These are phyloP conservation scores for Actinemys pallida DNA, from an alignment of 2,113 vertebrate genomes.

Conservation along the genomic window DNA sequence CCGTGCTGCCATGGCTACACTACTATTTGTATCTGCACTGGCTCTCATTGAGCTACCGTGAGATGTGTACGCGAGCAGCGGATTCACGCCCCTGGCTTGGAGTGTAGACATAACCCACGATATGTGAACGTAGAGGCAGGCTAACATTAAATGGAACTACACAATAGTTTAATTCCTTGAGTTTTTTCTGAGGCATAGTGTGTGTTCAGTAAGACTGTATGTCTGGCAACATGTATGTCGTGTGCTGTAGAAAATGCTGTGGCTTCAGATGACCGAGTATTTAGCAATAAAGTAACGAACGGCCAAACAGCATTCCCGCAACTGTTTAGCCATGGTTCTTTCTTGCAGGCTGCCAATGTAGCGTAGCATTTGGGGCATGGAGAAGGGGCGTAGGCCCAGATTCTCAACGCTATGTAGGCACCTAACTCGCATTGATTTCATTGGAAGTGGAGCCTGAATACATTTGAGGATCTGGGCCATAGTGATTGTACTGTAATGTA, in stretches of 20 bases:
- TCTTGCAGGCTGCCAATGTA: background rate
- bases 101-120: too few species aligned
- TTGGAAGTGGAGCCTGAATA: too few species aligned
- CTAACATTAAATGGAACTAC: background rate
- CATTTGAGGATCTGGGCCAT: too few species aligned
- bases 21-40: background rate
- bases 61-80: background rate
- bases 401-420: too few species aligned
- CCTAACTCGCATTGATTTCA: too few species aligned
- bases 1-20: background rate
- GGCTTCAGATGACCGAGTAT: background rate
- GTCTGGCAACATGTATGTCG: background rate
- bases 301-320: background rate
- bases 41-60: background rate
- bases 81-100: too few species aligned
- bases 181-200: background rate
- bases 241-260: background rate
- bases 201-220: background rate
- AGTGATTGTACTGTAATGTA: too few species aligned
- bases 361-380: background rate
- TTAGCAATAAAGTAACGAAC: rapidly evolving
- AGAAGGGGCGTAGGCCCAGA: background rate
- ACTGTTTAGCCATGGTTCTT: background rate
- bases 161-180: background rate
- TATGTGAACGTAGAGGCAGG: background rate